Conservation (phyloP, 64 coral and sea anemone species). For the Stichodactyla mertensii region DNA sequence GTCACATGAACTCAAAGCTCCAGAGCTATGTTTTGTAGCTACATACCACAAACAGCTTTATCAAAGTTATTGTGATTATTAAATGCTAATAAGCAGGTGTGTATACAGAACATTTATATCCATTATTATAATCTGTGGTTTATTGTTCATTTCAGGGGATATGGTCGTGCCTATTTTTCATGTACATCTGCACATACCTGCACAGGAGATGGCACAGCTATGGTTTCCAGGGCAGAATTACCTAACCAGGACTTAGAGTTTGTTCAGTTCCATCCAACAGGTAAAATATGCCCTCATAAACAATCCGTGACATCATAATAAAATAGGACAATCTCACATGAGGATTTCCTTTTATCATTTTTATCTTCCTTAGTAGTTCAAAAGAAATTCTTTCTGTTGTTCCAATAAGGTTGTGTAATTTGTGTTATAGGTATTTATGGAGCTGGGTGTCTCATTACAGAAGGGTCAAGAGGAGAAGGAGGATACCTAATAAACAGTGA, state of each 20-base stretch:
- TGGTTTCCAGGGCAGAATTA: constrained; percentile 78
- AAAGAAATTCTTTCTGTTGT: too few relatives aligned
- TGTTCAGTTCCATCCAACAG: constrained; percentile 98
- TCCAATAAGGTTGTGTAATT: background rate
- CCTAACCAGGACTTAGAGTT: constrained; percentile 96
- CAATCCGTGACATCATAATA: too few relatives aligned
- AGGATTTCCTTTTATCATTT: too few relatives aligned
- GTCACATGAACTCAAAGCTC: too few relatives aligned
- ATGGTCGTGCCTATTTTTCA: constrained; percentile 93
- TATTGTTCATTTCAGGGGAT: constrained; percentile 51
- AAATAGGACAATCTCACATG: too few relatives aligned
- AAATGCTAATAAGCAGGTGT: too few relatives aligned
- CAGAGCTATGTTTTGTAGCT: too few relatives aligned
- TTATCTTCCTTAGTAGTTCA: too few relatives aligned
- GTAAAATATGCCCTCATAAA: background rate
- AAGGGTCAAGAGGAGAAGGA: constrained; percentile 91
- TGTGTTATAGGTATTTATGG: constrained; percentile 84
- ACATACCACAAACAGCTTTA: too few relatives aligned
- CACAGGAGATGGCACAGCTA: constrained; percentile 90
- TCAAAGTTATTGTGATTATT: too few relatives aligned
- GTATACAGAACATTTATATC: too few relatives aligned
- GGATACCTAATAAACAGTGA: constrained; percentile 98
- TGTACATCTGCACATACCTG: constrained; percentile 93
- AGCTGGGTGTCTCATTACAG: constrained; percentile 93
- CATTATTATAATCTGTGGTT: background rate